A percentile compares a stretch with the other conserved stretches of the same genome.
Conservation (phyloP, 2,113 vertebrate genomes). For the Daboia siamensis region DNA sequence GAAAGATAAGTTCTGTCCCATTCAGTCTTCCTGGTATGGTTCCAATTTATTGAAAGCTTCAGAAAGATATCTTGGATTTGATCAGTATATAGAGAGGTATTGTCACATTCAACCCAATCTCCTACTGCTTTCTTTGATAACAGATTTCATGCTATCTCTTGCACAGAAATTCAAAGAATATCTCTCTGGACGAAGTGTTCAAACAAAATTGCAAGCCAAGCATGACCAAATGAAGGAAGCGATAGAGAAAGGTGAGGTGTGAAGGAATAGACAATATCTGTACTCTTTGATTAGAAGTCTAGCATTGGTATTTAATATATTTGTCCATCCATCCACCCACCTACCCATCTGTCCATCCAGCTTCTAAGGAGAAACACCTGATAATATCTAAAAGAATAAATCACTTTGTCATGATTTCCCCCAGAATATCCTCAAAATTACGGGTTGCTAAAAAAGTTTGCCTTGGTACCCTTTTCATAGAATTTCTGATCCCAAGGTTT, state of each 20-base stretch:
- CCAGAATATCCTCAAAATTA: background rate
- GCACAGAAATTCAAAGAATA: constrained; percentile 84
- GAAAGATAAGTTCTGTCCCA: background rate
- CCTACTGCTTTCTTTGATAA: background rate
- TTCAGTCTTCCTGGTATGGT: background rate
- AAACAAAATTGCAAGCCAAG: constrained; percentile 79
- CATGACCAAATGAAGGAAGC: constrained; percentile 76
- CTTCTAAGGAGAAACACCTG: background rate
- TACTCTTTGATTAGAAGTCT: background rate
- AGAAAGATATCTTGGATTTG: background rate
- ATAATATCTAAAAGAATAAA: background rate
- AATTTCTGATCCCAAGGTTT: background rate
- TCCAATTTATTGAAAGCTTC: background rate
- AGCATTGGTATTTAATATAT: background rate
- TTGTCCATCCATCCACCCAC: background rate
- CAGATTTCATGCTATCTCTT: background rate
- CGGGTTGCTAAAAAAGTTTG: background rate
- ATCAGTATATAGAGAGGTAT: background rate
- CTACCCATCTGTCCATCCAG: background rate
- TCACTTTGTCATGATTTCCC: background rate
- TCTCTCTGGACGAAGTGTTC: constrained; percentile 75
- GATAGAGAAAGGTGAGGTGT: constrained; percentile 79
- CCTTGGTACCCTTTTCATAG: background rate
- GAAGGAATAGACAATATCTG: background rate
- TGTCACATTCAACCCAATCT: background rate